Evolutionary conservation across 2,888 invertebrate genomes (phyloP), one percentile per base, ranked within the genome.

Genomic region (Hypsopygia costalis): DNA sequence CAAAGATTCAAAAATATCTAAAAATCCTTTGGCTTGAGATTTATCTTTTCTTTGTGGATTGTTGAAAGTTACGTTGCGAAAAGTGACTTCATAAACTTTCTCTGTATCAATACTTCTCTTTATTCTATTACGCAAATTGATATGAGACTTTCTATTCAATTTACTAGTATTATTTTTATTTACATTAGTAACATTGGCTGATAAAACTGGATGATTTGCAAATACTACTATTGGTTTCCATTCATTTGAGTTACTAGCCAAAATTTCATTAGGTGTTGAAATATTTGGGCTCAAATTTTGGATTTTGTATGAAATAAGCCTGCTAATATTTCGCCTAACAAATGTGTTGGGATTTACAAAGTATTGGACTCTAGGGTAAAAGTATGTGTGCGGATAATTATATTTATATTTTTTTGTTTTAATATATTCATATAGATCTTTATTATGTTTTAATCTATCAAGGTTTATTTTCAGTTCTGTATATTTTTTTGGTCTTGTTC

Each of bases 391-490:
- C 4, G 83, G 86, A 55, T 87, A 88, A 43, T 88, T 86, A 43
- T 68, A 72, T 54, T 83, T 85, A 65, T 88, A 88, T 49, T 88
- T 88, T 55, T 88, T 88, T 3, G 79, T 87, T 62, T 81, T 88
- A 0, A 83, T 54, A 41, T 87, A 88, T 49, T 88, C 87, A 30
- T 74, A 62, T 40, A 85, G 71, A 56, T 87, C 88, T 59, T 88
- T 88, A 51, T 87, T 87, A 22, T 78, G 68, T 55, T 83, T 85
- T 1, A 88, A 49, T 39, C 72, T 81, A 43, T 85, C 76, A 49
- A 88, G 69, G 49, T 74, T 80, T 9, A 88, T 59, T 57, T 83
- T 85, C 10, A 87, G 53, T 47, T 83, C 81, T 1, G 70, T 55
- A 34, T 79, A 85, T 46, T 88, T 88, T 54, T 88, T 88, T 30